Evolutionary conservation across 64 coral and sea anemone genomes (phyloP), one percentile per base, ranked within the genome.

Genomic region (Dendronephthya gigantea): DNA sequence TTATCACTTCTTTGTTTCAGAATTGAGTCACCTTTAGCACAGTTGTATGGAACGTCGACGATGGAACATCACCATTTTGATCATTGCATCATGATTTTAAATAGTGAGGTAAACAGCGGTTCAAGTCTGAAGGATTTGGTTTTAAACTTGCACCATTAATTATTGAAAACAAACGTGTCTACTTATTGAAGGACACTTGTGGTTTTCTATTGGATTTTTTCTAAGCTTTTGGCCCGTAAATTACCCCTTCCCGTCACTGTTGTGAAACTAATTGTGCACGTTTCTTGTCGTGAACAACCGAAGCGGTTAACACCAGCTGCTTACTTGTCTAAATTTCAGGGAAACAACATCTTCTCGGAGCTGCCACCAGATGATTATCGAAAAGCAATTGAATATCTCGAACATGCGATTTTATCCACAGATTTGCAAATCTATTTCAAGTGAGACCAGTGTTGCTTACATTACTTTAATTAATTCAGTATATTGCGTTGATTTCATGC

Each of bases 61-160:
- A 96, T 96, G 94, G 94, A 96, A 52, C 94, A 96, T 50, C 94
- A 96, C n/a, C 94, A 96, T 70, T 96, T 96, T 72, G 94, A 96
- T 50, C 94, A 96, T 36, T 89, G 83, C 13, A 96, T 96, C 45
- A 96, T 96, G 94, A 96, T 96, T 50, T 86, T 96, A 1, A 96
- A 93, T 35, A 89, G 91, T 22, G 94, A 96, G 91, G 94, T 96
- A 88, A 43, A 31, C 0, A 35, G 29, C 6, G 5, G 32, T 23
- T 12, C 3, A 58, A 58, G 2, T 58, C 6, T 58, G 51, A 25
- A 38, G 33, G 17, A 22, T 17, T 28, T 29, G 29, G 33, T 82
- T 29, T 28, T 17, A 35, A 9, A 82, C 35, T 9, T 4, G 33
- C 33, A 38, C n/a, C n/a, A n/a, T n/a, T n/a, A n/a, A n/a, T n/a